Base-by-base conservation (phyloP, 2,113 vertebrate species). In the Vicugna pacos region DNA sequence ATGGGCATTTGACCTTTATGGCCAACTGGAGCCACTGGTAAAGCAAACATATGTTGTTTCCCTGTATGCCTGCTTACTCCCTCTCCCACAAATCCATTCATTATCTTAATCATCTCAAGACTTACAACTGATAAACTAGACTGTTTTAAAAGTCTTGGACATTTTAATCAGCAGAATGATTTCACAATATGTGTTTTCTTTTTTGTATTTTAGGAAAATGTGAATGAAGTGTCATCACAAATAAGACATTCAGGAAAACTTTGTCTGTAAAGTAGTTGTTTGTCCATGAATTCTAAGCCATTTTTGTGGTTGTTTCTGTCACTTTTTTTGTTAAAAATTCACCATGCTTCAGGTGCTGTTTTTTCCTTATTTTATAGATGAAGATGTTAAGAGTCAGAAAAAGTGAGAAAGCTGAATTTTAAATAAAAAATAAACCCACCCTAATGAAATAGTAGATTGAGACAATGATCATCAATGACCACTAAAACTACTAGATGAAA, bases 81-180 rank as follows among this genome's bases (percentile, higher is more conserved):
- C 26, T 72, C 58, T 65, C 11, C 73, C 22, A 62, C 46, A 8
- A 80, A 2, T 62, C 19, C 38, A 50, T 50, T 32, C 35, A 87
- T 67, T 32, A 32, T 65, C n/a, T 30, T 89, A 52, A 70, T 70
- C 89, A 93, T 90, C 87, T 73, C 81, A 77, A 91, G 76, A 32
- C 69, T 60, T 96, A 30, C 7, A 65, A 26, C 17, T 91, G 54
- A 46, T 83, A 50, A 96, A 81, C 92, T 86, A 90, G 62, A 65
- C 82, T 88, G 46, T 26, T 94, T 35, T 79, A 52, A 87, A 85
- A 81, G 67, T 85, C 70, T 93, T 93, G 76, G 77, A 32, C 67
- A 97, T 12, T 73, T 69, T 48, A 48, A 77, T 95, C 91, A 89
- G 24, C 69, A 70, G 76, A 89, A 95, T 92, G 54, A 70, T 65